These are phyloP conservation scores for Mormyrops boulengeri DNA, from an alignment of 2,797 vertebrate genomes.

Conservation along the genomic window DNA sequence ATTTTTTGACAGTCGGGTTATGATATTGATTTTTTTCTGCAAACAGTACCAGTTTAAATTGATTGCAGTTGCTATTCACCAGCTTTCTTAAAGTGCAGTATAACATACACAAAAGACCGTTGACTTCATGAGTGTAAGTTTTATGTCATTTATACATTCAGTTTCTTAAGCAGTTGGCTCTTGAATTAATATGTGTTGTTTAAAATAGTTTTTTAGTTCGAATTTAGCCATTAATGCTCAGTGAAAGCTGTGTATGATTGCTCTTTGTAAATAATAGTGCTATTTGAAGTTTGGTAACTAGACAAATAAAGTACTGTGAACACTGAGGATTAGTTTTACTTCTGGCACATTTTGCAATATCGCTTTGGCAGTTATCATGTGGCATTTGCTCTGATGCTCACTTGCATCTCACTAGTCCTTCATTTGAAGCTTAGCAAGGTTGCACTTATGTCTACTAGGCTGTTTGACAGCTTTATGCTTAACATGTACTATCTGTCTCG, in stretches of 20 bases:
- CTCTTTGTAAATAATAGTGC: not conserved
- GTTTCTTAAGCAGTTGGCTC: not conserved
- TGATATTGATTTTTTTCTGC: not conserved
- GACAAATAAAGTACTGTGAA: not conserved
- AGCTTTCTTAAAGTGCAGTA: not conserved
- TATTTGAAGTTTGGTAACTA: not conserved
- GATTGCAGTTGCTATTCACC: not conserved
- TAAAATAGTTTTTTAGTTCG: not conserved
- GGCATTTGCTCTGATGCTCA: not conserved
- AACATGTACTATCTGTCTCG: not conserved
- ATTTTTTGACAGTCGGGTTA: not conserved
- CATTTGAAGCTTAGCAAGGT: not conserved
- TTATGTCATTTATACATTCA: not conserved
- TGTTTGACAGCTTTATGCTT: not conserved
- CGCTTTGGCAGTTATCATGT: not conserved
- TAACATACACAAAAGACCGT: not conserved
- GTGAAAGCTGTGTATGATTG: not conserved
- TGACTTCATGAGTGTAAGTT: not conserved
- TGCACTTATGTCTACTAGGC: not conserved
- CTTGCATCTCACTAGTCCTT: not conserved
- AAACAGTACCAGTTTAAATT: not conserved
- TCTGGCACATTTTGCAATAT: not conserved
- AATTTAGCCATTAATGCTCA: not conserved
- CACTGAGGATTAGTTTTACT: not conserved
- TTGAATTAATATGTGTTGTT: not conserved